These are phyloP conservation scores for Apteryx mantelli DNA, from an alignment of 2,113 vertebrate species.

Conservation along the genomic window DNA sequence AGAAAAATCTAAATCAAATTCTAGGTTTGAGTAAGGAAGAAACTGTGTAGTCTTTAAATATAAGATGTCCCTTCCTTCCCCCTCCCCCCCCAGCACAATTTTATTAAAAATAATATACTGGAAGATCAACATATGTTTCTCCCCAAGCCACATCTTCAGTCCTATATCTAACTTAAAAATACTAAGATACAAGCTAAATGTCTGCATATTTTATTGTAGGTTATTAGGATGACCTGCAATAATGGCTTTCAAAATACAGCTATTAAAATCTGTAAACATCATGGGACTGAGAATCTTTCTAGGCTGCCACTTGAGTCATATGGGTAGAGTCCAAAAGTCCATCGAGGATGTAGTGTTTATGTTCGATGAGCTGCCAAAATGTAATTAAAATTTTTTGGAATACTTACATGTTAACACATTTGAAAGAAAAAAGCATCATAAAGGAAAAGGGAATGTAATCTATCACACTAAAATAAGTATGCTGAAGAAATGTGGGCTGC, in stretches of 20 bases:
- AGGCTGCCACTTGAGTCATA: neutral
- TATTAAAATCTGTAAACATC: constrained; percentile 19
- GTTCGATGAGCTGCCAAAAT: constrained; percentile 22
- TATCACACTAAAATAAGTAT: constrained; percentile 38
- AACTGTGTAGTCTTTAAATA: neutral
- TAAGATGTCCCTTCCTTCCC: neutral
- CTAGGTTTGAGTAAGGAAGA: neutral
- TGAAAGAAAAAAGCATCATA: constrained; percentile 13
- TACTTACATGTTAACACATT: constrained; percentile 27
- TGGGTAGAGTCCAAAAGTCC: neutral
- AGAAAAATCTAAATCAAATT: neutral
- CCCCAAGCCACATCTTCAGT: neutral
- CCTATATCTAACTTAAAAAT: neutral
- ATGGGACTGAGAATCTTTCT: neutral
- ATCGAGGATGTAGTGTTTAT: neutral
- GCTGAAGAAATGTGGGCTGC: constrained; percentile 6
- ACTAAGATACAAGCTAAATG: neutral
- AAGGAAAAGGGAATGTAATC: constrained; percentile 39
- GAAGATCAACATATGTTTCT: neutral
- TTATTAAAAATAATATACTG: neutral
- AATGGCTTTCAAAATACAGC: neutral
- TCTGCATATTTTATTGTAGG: neutral
- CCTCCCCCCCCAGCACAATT: neutral
- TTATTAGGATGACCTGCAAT: neutral
- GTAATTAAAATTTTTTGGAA: constrained; percentile 37